Base-by-base conservation (phyloP, 2,797 vertebrate genomes). In the Chelon auratus region DNA sequence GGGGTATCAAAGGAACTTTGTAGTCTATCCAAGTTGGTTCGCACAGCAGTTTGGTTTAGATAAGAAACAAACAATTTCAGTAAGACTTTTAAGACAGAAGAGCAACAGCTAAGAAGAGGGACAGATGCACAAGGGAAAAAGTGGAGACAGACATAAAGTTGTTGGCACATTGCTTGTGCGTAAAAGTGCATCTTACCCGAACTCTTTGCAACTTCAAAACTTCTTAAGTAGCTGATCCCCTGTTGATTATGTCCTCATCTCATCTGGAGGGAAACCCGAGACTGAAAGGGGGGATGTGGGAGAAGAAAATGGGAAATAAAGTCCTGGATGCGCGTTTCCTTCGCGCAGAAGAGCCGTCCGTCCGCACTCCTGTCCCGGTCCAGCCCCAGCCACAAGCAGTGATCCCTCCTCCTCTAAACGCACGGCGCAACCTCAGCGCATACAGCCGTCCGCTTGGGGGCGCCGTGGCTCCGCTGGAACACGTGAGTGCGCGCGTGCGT, bases 131-230 rank as follows among this genome's bases (percentile, higher is more conserved):
- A 18, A 30, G 13, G 45, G 9, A 2, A 1, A 51, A 18, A 55
- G 3, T 26, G 13, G 59, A 57, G 6, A 57, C 1, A 26, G 7
- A 42, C 2, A 17, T 2, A 0, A 37, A 48, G 11, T 55, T 11
- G 26, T 4, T 71, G 67, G 58, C 50, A 56, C 71, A 54, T 7
- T 24, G 57, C 7, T 5, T 47, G 77, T 79, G 87, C 81, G 85
- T 89, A 88, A 90, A 90, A 81, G 80, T 53, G 62, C 70, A 37
- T 39, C 90, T 89, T 88, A 93, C 91, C 93, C 59, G 26, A 86
- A 89, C 75, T 79, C 36, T 85, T 64, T 77, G 59, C 62, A 77
- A 87, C 68, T 88, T 85, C 5, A 60, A 61, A 85, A 80, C 77
- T 75, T 68, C 15, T 42, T 63, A 40, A 53, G 60, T 39, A 8